Conservation (phyloP, 2,113 vertebrate genomes). For the Tupaia tana region DNA sequence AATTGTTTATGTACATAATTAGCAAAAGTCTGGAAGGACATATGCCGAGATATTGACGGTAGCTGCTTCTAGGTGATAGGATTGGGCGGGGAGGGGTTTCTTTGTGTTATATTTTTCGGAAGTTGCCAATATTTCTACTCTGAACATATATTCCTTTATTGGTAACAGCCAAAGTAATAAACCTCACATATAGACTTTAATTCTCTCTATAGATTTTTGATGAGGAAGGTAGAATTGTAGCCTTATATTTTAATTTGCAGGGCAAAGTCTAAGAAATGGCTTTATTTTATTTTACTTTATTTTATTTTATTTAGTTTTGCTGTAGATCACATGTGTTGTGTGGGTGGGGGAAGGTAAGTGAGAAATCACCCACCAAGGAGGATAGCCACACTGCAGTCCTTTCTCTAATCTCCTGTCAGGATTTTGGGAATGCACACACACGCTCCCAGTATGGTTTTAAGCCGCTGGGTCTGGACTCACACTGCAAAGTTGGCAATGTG, state of each 20-base stretch:
- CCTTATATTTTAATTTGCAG: neutral
- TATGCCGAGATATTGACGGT: neutral
- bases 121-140: neutral
- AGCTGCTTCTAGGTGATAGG: neutral
- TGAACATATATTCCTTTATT: neutral
- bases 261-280: neutral
- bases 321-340: no score
- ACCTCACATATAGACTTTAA: neutral
- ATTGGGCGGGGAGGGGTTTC: neutral
- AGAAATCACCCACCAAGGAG: no score
- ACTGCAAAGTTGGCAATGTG: no score
- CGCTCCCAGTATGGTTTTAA: no score
- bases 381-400: no score
- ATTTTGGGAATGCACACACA: no score
- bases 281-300: neutral
- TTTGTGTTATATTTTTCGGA: conserved; percentile 27
- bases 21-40: neutral
- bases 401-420: no score
- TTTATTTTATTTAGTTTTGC: no score
- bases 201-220: neutral
- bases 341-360: no score
- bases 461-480: no score
- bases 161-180: conserved; percentile 29
- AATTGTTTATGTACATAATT: neutral
- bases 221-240: conserved; percentile 11